These are phyloP conservation scores for Dinoponera quadriceps DNA, from an alignment of 1,140 invertebrate genomes.

Conservation along the genomic window DNA sequence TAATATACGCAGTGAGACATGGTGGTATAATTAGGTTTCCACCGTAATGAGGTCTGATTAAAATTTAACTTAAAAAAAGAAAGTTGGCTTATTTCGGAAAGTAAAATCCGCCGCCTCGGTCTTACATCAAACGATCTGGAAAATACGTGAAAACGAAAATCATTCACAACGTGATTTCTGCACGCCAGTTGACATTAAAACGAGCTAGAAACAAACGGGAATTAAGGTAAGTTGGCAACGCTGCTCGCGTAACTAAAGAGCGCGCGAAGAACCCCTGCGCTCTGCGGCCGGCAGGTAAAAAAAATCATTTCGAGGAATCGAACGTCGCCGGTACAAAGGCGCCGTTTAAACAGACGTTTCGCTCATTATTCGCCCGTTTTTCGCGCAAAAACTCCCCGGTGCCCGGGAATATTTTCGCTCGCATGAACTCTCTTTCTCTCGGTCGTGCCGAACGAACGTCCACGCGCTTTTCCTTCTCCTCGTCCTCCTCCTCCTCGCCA, in stretches of 20 bases:
- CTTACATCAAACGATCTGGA: too few species aligned
- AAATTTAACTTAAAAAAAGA: too few species aligned
- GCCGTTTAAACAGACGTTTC: conserved; percentile 45
- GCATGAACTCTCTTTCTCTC: conserved; percentile 29
- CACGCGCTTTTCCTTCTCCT: not conserved
- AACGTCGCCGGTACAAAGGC: conserved; percentile 28
- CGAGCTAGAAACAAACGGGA: too few species aligned
- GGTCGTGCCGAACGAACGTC: not conserved
- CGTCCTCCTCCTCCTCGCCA: conserved; percentile 4
- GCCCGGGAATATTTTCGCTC: conserved; percentile 47
- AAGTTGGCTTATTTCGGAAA: too few species aligned
- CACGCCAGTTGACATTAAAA: too few species aligned
- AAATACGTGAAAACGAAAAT: too few species aligned
- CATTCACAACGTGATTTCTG: too few species aligned
- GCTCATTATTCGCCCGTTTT: conserved; percentile 50
- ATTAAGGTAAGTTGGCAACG: too few species aligned
- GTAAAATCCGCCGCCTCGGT: too few species aligned
- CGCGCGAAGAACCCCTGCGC: not conserved
- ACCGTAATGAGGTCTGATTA: too few species aligned
- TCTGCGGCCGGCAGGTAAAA: not conserved
- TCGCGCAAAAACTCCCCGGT: conserved; percentile 38
- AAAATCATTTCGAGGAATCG: conserved; percentile 26
- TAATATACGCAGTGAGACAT: too few species aligned
- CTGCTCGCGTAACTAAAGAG: conserved; percentile 16
- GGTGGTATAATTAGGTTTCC: too few species aligned